Percentiles rank a stretch among this genome's conserved stretches.
Conservation (phyloP, 2,888 invertebrate genomes). For the Pseudanteris insignis region DNA sequence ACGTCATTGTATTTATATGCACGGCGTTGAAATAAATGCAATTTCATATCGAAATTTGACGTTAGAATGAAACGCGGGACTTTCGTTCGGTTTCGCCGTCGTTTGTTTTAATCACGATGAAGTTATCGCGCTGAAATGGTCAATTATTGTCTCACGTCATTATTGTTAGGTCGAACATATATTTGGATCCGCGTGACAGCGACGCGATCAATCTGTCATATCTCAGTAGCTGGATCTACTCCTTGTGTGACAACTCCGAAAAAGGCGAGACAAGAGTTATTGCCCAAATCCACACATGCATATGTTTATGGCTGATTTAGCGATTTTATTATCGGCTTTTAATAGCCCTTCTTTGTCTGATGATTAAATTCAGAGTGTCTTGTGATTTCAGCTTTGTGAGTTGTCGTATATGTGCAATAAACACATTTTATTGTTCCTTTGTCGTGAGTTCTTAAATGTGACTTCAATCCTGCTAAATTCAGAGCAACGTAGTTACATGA, state of each 20-base stretch:
- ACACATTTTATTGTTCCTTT: constrained; percentile 54
- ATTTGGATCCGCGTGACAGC: constrained; percentile 12
- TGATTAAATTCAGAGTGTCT: constrained; percentile 35
- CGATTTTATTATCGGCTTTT: constrained; percentile 17
- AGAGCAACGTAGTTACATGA: constrained; percentile 56
- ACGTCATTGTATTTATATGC: too few species aligned
- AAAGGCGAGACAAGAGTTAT: constrained; percentile 15
- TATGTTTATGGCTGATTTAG: constrained; percentile 22
- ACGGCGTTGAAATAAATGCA: too few species aligned
- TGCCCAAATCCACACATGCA: constrained; percentile 19
- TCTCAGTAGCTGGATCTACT: constrained; percentile 28
- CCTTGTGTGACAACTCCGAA: constrained; percentile 7
- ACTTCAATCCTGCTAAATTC: constrained; percentile 53
- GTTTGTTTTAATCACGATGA: too few species aligned
- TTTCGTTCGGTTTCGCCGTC: too few species aligned
- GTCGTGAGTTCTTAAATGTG: constrained; percentile 56
- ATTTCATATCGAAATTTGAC: too few species aligned
- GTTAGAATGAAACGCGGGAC: too few species aligned
- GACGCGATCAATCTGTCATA: constrained; percentile 24
- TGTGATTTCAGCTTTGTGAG: constrained; percentile 52
- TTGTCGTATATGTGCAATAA: constrained; percentile 56
- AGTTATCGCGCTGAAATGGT: constrained; percentile 14
- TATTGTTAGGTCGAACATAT: constrained; percentile 19
- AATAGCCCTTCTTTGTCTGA: neutral
- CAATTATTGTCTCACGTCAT: constrained; percentile 20